Conservation (phyloP, 2,113 vertebrate genomes). For the Ameiurus melas region DNA sequence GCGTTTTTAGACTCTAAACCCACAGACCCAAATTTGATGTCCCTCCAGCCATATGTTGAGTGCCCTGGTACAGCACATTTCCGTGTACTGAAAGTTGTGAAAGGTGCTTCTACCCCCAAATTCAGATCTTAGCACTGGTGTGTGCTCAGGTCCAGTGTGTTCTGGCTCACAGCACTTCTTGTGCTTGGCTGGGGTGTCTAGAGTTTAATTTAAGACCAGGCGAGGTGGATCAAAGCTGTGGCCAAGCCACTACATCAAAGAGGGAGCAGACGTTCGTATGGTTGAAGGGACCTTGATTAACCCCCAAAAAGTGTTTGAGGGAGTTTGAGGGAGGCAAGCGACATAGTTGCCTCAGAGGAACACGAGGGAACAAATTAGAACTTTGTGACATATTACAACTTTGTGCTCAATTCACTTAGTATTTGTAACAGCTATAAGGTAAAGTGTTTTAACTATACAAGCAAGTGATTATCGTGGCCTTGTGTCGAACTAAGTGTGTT, state of each 20-base stretch:
- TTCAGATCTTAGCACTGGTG: constrained; percentile 12
- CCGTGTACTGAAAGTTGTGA: not conserved
- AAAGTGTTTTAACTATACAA: not conserved
- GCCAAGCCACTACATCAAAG: constrained; percentile 50
- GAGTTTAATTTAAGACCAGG: constrained; percentile 54
- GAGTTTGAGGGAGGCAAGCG: constrained; percentile 3
- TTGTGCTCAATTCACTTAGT: constrained; percentile 7
- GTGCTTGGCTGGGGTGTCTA: constrained; percentile 40
- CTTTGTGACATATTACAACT: constrained; percentile 21
- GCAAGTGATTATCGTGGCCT: not conserved
- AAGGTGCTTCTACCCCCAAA: not conserved
- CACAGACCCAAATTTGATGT: not conserved
- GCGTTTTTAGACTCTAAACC: not conserved
- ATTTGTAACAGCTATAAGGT: not conserved
- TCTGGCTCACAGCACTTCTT: constrained; percentile 38
- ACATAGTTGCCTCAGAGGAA: not conserved
- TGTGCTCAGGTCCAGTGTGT: constrained; percentile 30
- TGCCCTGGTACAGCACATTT: not conserved
- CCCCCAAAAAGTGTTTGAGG: constrained; percentile 33
- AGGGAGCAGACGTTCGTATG: constrained; percentile 18
- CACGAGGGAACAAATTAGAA: constrained; percentile 1
- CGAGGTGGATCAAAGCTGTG: constrained; percentile 52
- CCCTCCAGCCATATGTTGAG: not conserved
- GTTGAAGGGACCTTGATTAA: constrained; percentile 50
- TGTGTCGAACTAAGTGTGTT: constrained; percentile 11